Conservation (phyloP, 2,888 invertebrate genomes). For the Holacanthella duospinosa region DNA sequence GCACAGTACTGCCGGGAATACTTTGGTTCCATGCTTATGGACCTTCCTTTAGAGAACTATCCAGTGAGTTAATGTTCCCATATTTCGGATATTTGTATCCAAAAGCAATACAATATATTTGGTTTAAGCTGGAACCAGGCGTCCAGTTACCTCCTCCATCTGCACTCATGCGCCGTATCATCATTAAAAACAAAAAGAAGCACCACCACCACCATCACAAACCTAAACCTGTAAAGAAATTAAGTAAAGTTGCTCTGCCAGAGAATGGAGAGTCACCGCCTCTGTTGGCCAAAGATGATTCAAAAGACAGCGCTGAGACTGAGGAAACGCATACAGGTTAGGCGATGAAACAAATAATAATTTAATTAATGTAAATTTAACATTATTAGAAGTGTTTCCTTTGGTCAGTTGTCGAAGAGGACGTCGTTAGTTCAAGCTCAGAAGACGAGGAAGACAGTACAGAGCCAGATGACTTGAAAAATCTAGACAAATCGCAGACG, state of each 20-base stretch:
- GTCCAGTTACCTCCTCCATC: conserved; percentile 76
- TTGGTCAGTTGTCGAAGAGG: conserved; percentile 41
- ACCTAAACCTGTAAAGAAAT: conserved; percentile 27
- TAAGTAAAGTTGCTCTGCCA: conserved; percentile 26
- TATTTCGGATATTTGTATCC: too few species aligned
- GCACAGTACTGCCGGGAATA: conserved; percentile 91
- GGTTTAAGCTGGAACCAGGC: conserved; percentile 52
- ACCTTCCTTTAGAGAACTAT: conserved; percentile 71
- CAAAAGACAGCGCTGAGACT: conserved; percentile 62
- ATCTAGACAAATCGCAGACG: conserved; percentile 29
- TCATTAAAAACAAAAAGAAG: conserved; percentile 94
- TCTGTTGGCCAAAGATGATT: conserved; percentile 56
- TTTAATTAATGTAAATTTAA: too few species aligned
- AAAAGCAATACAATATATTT: too few species aligned
- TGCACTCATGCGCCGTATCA: conserved; percentile 73
- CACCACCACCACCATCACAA: conserved; percentile 44
- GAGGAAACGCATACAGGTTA: conserved; percentile 42
- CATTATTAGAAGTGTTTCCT: too few species aligned
- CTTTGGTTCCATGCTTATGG: conserved; percentile 87
- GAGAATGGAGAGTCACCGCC: conserved; percentile 43
- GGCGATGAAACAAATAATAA: too few species aligned
- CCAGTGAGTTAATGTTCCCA: conserved; percentile 58
- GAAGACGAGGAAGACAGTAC: conserved; percentile 61
- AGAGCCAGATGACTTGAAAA: conserved; percentile 42
- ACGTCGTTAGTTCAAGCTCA: conserved; percentile 46